phyloP scores from a whole-genome alignment of 2,888 invertebrate species.

The Exocentrus adspersus region DNA sequence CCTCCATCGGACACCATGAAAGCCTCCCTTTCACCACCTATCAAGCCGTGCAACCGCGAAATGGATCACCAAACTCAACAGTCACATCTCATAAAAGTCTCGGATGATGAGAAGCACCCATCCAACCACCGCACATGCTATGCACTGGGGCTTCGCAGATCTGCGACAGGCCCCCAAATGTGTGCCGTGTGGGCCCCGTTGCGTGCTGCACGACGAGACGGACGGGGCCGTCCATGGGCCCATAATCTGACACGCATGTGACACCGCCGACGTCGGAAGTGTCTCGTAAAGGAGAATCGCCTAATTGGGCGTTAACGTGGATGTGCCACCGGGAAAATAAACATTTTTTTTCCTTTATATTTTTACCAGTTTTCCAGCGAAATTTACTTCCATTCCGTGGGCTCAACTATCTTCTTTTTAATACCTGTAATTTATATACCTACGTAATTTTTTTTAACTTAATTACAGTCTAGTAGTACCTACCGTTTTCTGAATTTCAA shows the following conservation, averaged over 20 bases:
- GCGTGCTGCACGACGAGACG: slow-evolving; percentile 58
- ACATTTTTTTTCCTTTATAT: background rate
- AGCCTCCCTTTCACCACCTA: too few species aligned
- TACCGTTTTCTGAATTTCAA: too few species aligned
- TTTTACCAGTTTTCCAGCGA: too few species aligned
- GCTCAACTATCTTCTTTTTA: too few species aligned
- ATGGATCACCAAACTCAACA: background rate
- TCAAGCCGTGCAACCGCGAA: background rate
- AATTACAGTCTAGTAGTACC: too few species aligned
- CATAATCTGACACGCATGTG: slow-evolving; percentile 46
- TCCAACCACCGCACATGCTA: slow-evolving; percentile 22
- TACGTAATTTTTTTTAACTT: too few species aligned
- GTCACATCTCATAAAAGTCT: slow-evolving; percentile 9
- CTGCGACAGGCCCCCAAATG: slow-evolving; percentile 57
- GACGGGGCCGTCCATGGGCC: slow-evolving; percentile 53
- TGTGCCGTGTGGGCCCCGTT: slow-evolving; percentile 58
- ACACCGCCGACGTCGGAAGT: slow-evolving; percentile 47
- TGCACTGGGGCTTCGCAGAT: slow-evolving; percentile 41
- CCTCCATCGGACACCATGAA: too few species aligned
- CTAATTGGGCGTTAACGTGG: slow-evolving; percentile 35
- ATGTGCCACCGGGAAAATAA: background rate
- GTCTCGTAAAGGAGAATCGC: slow-evolving; percentile 41
- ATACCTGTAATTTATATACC: too few species aligned
- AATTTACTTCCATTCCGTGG: too few species aligned
- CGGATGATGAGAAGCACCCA: background rate